phyloP scores from a whole-genome alignment of 2,113 vertebrate genomes.

The Pteropus alecto region DNA sequence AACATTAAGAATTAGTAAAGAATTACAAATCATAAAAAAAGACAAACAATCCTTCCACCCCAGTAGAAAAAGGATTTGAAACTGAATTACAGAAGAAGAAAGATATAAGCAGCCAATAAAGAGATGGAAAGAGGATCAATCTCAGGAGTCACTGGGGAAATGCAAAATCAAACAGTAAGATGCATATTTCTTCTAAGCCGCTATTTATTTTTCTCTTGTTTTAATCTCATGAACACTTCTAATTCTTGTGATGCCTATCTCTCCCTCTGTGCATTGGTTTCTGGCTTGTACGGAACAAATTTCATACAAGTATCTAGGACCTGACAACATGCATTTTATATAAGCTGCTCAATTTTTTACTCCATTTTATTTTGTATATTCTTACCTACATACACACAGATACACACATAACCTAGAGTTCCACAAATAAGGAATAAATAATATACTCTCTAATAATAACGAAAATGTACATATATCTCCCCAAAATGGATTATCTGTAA shows the following conservation, averaged over 20 bases:
- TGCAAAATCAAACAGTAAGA: not conserved
- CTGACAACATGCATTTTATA: not conserved
- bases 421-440: not conserved
- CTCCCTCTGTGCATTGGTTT: not conserved
- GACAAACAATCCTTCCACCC: not conserved
- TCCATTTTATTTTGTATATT: not conserved
- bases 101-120: not conserved
- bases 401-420: not conserved
- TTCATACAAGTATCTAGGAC: not conserved
- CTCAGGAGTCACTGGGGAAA: not conserved
- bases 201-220: not conserved
- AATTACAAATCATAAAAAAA: not conserved
- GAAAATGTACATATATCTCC: not conserved
- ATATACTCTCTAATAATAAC: not conserved
- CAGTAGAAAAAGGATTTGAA: not conserved
- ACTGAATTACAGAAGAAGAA: not conserved
- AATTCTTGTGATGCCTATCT: not conserved
- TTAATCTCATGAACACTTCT: not conserved
- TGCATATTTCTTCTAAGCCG: not conserved
- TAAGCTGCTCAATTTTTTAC: not conserved
- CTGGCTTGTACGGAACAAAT: not conserved
- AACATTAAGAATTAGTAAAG: not conserved
- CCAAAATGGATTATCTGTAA: not conserved
- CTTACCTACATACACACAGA: too few species aligned
- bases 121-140: not conserved